These are phyloP conservation scores for Lophura nycthemera DNA, from an alignment of 2,113 vertebrate species.

Conservation along the genomic window DNA sequence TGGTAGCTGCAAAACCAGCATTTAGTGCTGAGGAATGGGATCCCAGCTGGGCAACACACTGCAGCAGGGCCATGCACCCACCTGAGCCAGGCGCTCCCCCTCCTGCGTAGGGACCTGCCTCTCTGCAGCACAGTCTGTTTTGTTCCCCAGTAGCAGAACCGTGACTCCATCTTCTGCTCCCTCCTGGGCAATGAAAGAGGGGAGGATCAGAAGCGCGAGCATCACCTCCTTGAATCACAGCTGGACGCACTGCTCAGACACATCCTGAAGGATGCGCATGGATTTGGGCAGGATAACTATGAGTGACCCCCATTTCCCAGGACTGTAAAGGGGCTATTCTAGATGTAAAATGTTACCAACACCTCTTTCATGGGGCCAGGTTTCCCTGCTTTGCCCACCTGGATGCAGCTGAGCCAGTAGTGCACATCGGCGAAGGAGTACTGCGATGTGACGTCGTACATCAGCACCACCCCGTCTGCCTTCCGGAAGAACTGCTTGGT, in stretches of 20 bases:
- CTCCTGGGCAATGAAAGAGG: constrained; percentile 77
- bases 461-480: constrained; percentile 89
- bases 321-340: not conserved
- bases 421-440: constrained; percentile 82
- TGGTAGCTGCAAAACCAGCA: accelerated
- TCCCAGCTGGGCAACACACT: accelerated
- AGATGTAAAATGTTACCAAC: not conserved
- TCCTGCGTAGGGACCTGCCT: constrained; percentile 79
- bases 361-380: accelerated
- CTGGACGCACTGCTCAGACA: too few species aligned
- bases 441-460: constrained; percentile 91
- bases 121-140: constrained; percentile 79
- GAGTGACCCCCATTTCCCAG: not conserved
- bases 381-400: constrained; percentile 74
- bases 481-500: constrained; percentile 89
- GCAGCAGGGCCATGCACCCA: constrained; percentile 40
- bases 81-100: constrained; percentile 85
- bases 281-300: not conserved
- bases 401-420: constrained; percentile 89
- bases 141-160: constrained; percentile 92
- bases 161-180: constrained; percentile 71
- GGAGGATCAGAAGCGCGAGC: not conserved
- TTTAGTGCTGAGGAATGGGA: not conserved
- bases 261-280: not conserved
- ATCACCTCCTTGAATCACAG: not conserved